phyloP scores from a whole-genome alignment of 2,113 vertebrate genomes.

The Ascaphus truei region DNA sequence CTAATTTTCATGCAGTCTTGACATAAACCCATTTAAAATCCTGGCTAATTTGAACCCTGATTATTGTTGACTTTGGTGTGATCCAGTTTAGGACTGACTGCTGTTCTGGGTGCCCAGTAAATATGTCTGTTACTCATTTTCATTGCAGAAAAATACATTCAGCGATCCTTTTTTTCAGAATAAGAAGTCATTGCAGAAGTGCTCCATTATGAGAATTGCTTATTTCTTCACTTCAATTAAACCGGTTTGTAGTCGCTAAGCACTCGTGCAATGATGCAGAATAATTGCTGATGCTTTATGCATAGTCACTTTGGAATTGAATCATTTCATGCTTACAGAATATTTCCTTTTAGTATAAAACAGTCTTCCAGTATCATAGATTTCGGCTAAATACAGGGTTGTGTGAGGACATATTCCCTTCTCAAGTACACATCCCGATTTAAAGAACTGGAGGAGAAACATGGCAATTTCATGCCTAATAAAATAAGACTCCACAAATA shows the following conservation, averaged over 20 bases:
- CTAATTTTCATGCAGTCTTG: too few relatives aligned
- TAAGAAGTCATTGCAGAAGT: not conserved
- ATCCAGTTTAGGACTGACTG: too few relatives aligned
- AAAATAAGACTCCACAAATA: too few relatives aligned
- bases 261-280: not conserved
- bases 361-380: not conserved
- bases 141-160: too few relatives aligned
- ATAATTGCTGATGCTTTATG: conserved; percentile 10
- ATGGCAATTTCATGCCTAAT: too few relatives aligned
- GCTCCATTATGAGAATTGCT: not conserved
- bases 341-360: not conserved
- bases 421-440: not conserved
- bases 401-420: not conserved
- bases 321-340: not conserved
- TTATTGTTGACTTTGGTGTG: too few relatives aligned
- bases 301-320: not conserved
- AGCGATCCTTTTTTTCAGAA: too few relatives aligned
- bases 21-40: too few relatives aligned
- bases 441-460: too few relatives aligned
- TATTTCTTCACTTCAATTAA: not conserved
- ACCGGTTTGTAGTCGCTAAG: not conserved
- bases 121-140: too few relatives aligned
- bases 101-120: too few relatives aligned
- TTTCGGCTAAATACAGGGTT: not conserved
- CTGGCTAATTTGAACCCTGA: too few relatives aligned